A percentile compares a stretch with the other conserved stretches of the same genome.
Conservation (phyloP, 2,113 vertebrate species). For the Carassius carassius region DNA sequence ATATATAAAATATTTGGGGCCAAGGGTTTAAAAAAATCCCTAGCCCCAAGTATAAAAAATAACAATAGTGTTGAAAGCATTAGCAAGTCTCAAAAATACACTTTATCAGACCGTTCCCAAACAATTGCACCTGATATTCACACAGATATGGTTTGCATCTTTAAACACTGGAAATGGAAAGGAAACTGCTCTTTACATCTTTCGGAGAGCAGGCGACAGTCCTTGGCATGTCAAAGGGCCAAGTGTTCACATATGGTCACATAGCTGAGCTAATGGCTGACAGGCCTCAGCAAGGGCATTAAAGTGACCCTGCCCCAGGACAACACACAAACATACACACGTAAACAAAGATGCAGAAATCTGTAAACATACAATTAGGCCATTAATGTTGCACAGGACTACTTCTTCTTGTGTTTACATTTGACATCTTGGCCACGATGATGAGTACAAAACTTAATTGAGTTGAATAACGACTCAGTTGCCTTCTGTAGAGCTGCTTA, state of each 20-base stretch:
- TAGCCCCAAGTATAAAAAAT: not conserved
- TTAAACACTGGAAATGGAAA: not conserved
- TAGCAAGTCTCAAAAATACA: not conserved
- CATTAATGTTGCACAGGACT: not conserved
- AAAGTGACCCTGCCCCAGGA: constrained; percentile 43
- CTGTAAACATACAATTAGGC: not conserved
- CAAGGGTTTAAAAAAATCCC: not conserved
- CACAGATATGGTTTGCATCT: not conserved
- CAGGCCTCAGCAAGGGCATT: constrained; percentile 39
- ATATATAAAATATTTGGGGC: not conserved
- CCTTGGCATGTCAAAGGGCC: constrained; percentile 36
- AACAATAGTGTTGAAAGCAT: too few species aligned
- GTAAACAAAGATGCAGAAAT: constrained; percentile 15
- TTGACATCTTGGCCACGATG: not conserved
- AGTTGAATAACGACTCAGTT: not conserved
- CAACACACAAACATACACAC: not conserved
- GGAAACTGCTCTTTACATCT: not conserved
- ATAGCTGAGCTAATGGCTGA: constrained; percentile 47
- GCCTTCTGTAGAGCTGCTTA: not conserved
- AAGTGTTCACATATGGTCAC: constrained; percentile 47
- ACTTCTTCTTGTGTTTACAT: not conserved
- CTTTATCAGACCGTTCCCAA: not conserved
- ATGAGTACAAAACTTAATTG: not conserved
- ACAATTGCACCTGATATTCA: not conserved
- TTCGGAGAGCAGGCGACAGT: not conserved